phyloP scores from a whole-genome alignment of 2,888 invertebrate species.

The Linnaemya tessellans region DNA sequence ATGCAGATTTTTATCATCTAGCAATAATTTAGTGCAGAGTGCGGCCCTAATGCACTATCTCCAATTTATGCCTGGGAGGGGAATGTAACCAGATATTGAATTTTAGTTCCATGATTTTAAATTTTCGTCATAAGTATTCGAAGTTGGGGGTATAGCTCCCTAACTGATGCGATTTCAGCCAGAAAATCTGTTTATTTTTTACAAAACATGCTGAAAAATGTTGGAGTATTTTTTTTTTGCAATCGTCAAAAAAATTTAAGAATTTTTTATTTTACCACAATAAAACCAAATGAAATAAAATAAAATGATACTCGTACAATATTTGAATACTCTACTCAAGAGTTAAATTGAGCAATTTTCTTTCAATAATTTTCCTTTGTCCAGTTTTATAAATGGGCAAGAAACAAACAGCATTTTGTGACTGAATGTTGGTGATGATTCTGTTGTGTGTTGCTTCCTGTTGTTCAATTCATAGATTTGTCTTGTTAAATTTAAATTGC shows the following conservation, averaged over 20 bases:
- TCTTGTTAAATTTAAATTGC: slow-evolving; percentile 70
- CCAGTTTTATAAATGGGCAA: background rate
- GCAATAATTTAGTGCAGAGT: too few relatives aligned
- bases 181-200: background rate
- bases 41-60: too few relatives aligned
- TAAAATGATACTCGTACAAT: background rate
- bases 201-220: too few relatives aligned
- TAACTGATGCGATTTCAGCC: background rate
- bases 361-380: slow-evolving; percentile 37
- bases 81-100: too few relatives aligned
- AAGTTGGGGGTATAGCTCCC: too few relatives aligned
- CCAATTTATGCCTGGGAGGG: too few relatives aligned
- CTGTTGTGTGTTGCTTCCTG: slow-evolving; percentile 40
- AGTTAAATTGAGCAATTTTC: slow-evolving; percentile 62
- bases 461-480: slow-evolving; percentile 62
- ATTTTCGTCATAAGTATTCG: too few relatives aligned
- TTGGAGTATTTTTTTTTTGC: too few relatives aligned
- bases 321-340: slow-evolving; percentile 30
- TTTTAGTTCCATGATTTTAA: too few relatives aligned
- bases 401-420: background rate
- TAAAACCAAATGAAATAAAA: background rate
- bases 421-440: slow-evolving; percentile 11
- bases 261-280: background rate
- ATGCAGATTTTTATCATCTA: too few relatives aligned
- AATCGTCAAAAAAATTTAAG: background rate